Percentiles rank a stretch among this genome's conserved stretches.
Conservation (phyloP, 1,140 invertebrate species). For the Aphis craccivora region DNA sequence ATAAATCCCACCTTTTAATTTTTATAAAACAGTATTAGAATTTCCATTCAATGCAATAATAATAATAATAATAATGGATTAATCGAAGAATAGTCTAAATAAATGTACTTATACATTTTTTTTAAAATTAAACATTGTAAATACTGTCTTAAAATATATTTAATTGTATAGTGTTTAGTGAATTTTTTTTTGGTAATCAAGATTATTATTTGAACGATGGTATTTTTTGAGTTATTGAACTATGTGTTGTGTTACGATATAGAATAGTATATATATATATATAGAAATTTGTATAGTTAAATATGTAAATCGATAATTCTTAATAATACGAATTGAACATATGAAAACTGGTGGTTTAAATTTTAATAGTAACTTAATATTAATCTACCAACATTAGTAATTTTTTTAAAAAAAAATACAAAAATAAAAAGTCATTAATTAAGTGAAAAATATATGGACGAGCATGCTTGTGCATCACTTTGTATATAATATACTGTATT, state of each 20-base stretch:
- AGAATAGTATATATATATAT: too few relatives aligned
- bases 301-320: too few relatives aligned
- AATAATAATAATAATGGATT: not conserved
- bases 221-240: not conserved
- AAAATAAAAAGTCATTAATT: too few relatives aligned
- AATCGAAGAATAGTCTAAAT: not conserved
- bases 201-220: not conserved
- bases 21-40: too few relatives aligned
- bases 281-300: too few relatives aligned
- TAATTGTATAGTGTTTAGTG: too few relatives aligned
- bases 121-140: not conserved
- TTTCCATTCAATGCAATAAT: not conserved
- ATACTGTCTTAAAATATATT: not conserved
- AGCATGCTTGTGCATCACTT: not conserved
- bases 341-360: too few relatives aligned
- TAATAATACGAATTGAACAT: too few relatives aligned
- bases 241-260: too few relatives aligned
- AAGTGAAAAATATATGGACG: not conserved
- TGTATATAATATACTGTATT: not conserved
- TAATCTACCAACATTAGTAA: not conserved
- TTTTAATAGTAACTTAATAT: too few relatives aligned
- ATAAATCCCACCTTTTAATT: too few relatives aligned
- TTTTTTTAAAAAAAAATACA: not conserved
- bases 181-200: not conserved
- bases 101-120: not conserved